Conservation (phyloP, 2,113 vertebrate genomes). For the Stigmatopora nigra region DNA sequence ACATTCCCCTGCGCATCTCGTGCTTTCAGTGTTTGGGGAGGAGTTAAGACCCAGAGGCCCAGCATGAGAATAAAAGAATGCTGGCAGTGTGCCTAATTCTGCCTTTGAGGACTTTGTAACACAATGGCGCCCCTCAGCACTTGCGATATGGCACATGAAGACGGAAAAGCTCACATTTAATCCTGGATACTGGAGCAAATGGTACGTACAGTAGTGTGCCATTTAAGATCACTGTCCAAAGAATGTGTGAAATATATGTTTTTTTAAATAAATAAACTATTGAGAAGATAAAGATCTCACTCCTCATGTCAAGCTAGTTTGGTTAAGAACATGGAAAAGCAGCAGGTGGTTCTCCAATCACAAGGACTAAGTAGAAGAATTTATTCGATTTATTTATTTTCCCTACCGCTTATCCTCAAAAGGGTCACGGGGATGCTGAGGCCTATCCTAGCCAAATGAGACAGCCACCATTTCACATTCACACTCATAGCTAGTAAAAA, state of each 20-base stretch:
- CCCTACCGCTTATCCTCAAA: background rate
- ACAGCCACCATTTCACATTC: too few species aligned
- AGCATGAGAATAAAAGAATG: constrained; percentile 17
- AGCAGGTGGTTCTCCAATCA: background rate
- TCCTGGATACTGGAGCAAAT: constrained; percentile 22
- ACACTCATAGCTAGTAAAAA: too few species aligned
- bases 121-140: constrained; percentile 25
- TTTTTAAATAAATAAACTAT: too few species aligned
- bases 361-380: background rate
- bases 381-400: background rate
- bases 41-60: constrained; percentile 13
- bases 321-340: background rate
- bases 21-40: constrained; percentile 4
- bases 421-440: too few species aligned
- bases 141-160: constrained; percentile 8
- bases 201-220: constrained; percentile 10
- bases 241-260: background rate
- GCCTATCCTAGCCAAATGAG: background rate
- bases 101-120: constrained; percentile 31
- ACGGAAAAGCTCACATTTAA: constrained; percentile 37
- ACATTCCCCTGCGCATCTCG: constrained; percentile 13
- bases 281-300: too few species aligned
- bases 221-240: constrained; percentile 18
- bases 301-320: too few species aligned
- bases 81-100: constrained; percentile 23